Conservation (phyloP, 2,888 invertebrate genomes). For the Mylabris sibirica region DNA sequence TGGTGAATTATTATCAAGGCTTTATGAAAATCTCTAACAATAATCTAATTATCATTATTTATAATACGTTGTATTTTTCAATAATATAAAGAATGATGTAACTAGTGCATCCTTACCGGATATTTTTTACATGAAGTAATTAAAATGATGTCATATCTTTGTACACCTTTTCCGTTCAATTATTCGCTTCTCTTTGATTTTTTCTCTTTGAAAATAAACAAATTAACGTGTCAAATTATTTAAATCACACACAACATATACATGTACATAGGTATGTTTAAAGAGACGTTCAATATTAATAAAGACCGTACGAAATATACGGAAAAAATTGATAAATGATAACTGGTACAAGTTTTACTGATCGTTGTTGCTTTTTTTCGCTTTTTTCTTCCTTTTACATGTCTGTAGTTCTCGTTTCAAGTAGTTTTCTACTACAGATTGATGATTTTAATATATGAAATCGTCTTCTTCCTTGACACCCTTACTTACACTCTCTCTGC, state of each 20-base stretch:
- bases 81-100: conserved; percentile 3
- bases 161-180: conserved; percentile 7
- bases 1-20: no score
- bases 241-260: not conserved
- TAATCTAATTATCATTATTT: not conserved
- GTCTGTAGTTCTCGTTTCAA: not conserved
- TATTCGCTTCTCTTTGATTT: not conserved
- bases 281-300: no score
- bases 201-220: no score
- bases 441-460: not conserved
- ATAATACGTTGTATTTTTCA: not conserved
- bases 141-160: conserved; percentile 2
- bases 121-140: not conserved
- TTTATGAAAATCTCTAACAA: not conserved
- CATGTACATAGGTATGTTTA: not conserved
- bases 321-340: not conserved
- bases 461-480: conserved; percentile 4
- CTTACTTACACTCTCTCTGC: not conserved
- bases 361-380: not conserved
- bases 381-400: not conserved
- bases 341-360: not conserved
- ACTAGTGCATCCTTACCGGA: conserved; percentile 11
- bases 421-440: conserved; percentile 1
- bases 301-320: not conserved
- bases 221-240: not conserved